Percentiles rank a stretch among this genome's conserved stretches.
Conservation (phyloP, 2,888 invertebrate species). For the Imbricaverruca yamaguchii region DNA sequence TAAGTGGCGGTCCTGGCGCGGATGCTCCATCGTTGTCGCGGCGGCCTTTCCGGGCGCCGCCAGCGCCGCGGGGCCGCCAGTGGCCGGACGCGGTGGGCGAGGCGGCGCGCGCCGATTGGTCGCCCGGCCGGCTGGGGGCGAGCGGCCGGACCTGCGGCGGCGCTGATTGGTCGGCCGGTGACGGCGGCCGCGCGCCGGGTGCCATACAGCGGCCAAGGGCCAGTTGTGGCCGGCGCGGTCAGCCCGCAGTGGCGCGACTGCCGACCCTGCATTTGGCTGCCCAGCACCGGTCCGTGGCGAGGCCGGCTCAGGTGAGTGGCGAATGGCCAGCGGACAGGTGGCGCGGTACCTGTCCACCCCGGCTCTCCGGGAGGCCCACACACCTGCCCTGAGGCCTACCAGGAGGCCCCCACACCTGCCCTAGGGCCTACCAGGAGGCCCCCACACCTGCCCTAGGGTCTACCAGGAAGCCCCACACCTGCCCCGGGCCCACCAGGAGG, state of each 20-base stretch:
- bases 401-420: too few species aligned
- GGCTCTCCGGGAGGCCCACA: too few species aligned
- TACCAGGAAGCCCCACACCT: too few species aligned
- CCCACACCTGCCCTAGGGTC: too few species aligned
- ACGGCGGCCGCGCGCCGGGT: neutral
- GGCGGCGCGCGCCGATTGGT: neutral
- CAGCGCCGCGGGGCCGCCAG: neutral
- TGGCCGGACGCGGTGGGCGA: neutral
- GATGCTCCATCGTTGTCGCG: too few species aligned
- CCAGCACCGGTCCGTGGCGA: neutral
- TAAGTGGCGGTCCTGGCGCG: too few species aligned
- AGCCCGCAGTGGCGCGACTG: neutral
- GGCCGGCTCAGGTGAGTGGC: neutral
- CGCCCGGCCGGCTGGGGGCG: neutral
- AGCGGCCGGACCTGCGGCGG: neutral
- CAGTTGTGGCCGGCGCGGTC: conserved; percentile 4
- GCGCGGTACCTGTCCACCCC: too few species aligned
- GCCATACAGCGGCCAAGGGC: neutral
- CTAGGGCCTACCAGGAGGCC: too few species aligned
- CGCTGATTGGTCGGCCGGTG: neutral
- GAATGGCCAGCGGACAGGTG: too few species aligned
- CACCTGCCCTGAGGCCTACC: too few species aligned
- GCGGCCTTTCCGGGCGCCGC: too few species aligned
- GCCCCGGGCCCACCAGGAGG: too few species aligned
- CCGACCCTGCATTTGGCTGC: neutral